phyloP scores from a whole-genome alignment of 2,113 vertebrate species.

The Xenus cinereus region DNA sequence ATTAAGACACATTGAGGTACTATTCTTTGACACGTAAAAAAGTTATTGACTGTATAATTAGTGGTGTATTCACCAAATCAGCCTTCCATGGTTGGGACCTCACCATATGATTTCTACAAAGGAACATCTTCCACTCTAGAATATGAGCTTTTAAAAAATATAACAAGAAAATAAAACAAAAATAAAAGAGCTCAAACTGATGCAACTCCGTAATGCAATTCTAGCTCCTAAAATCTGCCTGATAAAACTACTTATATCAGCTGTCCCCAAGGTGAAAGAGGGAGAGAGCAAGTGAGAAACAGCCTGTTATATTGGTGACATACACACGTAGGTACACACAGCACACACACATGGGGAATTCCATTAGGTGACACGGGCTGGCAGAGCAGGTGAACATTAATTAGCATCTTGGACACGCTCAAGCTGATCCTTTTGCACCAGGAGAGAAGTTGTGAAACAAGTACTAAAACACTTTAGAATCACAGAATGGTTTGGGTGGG shows the following conservation, averaged over 20 bases:
- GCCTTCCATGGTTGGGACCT: background rate
- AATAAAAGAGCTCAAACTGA: background rate
- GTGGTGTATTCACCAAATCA: background rate
- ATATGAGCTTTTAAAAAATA: background rate
- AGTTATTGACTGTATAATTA: background rate
- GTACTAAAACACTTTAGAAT: background rate
- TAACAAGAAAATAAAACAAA: background rate
- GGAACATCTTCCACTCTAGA: background rate
- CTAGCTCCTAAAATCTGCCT: background rate
- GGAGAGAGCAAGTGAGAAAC: background rate
- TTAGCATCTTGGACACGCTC: background rate
- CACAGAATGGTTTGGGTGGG: no score
- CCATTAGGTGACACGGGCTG: rapidly evolving
- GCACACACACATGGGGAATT: rapidly evolving
- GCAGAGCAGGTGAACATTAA: no score
- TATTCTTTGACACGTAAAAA: rapidly evolving
- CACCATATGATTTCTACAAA: background rate
- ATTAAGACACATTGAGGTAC: background rate
- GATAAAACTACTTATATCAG: background rate
- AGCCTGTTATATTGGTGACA: rapidly evolving
- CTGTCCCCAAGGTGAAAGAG: background rate
- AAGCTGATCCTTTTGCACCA: background rate
- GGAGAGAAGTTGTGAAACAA: background rate
- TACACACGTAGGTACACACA: rapidly evolving
- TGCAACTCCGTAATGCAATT: background rate